phyloP scores from a whole-genome alignment of 1,140 invertebrate species.

The Lepeophtheirus salmonis region DNA sequence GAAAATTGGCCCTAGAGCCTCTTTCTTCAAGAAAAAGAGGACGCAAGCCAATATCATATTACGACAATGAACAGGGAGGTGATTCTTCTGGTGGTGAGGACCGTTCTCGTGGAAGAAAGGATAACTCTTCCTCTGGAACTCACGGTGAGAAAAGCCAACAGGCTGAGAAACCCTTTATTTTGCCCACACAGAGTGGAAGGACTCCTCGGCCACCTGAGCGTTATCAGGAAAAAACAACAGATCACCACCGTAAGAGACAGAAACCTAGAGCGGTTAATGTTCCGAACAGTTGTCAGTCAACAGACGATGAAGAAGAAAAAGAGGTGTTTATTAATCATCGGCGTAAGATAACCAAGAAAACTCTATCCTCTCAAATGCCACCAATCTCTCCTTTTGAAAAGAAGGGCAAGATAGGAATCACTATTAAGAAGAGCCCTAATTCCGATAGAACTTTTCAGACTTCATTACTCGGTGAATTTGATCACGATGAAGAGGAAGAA shows the following conservation, averaged over 20 bases:
- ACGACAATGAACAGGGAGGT: not conserved
- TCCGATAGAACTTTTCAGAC: constrained; percentile 15
- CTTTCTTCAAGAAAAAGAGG: not conserved
- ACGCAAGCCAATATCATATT: constrained; percentile 2
- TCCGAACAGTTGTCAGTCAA: not conserved
- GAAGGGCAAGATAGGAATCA: constrained; percentile 12
- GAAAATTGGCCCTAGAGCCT: constrained; percentile 5
- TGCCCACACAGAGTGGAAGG: constrained; percentile 8
- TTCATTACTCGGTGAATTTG: not conserved
- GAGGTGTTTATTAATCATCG: too few species aligned
- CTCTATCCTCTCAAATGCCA: not conserved
- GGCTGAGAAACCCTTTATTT: not conserved
- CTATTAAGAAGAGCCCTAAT: constrained; percentile 14
- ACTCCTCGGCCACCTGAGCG: constrained; percentile 15
- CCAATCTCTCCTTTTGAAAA: not conserved
- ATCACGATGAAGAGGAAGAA: not conserved
- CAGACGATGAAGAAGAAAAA: not conserved
- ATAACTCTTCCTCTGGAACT: not conserved
- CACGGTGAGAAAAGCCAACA: not conserved
- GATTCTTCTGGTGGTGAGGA: not conserved
- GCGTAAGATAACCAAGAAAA: not conserved
- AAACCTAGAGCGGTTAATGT: not conserved
- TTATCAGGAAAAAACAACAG: constrained; percentile 4
- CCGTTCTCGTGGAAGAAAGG: not conserved
- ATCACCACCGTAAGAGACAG: not conserved